Conservation (phyloP, 1,140 invertebrate species). For the Drosophila repleta region DNA sequence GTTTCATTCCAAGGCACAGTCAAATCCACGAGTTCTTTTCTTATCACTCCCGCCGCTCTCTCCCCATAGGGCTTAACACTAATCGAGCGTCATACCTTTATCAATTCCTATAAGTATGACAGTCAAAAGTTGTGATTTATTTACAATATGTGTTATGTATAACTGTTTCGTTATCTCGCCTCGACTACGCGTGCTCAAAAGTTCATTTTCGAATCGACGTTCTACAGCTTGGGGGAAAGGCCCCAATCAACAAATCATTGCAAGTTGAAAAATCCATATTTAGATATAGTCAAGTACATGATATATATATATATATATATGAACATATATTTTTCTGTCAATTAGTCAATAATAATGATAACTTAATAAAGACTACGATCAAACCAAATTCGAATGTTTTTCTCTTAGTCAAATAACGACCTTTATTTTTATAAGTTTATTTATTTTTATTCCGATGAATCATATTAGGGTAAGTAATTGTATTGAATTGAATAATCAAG, state of each 20-base stretch:
- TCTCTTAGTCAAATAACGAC: background rate
- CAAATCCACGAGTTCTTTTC: constrained; percentile 57
- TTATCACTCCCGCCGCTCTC: constrained; percentile 50
- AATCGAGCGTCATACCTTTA: constrained; percentile 38
- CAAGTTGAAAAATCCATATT: constrained; percentile 42
- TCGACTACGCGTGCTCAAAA: constrained; percentile 23
- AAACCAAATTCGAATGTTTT: constrained; percentile 15
- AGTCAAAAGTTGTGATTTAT: constrained; percentile 61
- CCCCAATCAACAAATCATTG: constrained; percentile 18
- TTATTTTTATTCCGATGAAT: background rate
- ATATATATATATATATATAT: constrained; percentile 39
- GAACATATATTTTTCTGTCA: constrained; percentile 72
- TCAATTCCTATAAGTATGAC: constrained; percentile 33
- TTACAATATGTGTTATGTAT: constrained; percentile 53
- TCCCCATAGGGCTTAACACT: constrained; percentile 14
- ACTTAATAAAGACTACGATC: constrained; percentile 52
- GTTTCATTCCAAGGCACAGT: constrained; percentile 56
- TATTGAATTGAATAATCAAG: too few species aligned
- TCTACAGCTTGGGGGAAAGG: constrained; percentile 34
- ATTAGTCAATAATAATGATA: constrained; percentile 59
- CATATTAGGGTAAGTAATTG: too few species aligned
- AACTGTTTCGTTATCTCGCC: constrained; percentile 39
- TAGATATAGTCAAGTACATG: constrained; percentile 50
- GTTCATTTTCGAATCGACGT: constrained; percentile 37
- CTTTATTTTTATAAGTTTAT: background rate